Base-by-base conservation (phyloP, 2,888 invertebrate species). In the Baccha elongata region DNA sequence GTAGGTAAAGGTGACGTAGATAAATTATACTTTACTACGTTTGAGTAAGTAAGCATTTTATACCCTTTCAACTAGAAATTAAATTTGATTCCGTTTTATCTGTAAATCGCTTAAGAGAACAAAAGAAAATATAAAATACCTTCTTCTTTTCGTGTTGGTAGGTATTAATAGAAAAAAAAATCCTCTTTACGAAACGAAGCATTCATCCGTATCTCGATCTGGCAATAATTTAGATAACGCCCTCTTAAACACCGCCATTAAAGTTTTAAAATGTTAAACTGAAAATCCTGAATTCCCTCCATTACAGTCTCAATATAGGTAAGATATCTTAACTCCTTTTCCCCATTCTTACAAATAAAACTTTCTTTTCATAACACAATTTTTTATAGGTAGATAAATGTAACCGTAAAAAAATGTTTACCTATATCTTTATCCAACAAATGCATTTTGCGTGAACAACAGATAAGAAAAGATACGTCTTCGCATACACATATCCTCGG, bases 381-480 rank as follows among this genome's bases (percentile, higher is more conserved):
- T 71, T 75, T 75, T 52, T 37, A 23, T n/a, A n/a, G n/a, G n/a
- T n/a, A n/a, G n/a, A n/a, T n/a, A n/a, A n/a, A n/a, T 10, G 10
- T 37, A 50, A 58, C 64, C 52, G 46, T 65, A 75, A 75, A 81
- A 80, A 80, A 64, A 21, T 8, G 8, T 37, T n/a, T 40, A 23
- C 15, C 15, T 26, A 17, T 32, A 19, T 19, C 15, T 5, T 15
- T 35, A 19, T 62, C 71, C 53, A 76, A 60, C 71, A 76, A 81
- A 72, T 81, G 81, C 81, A 81, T 81, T 81, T 72, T 81, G 81
- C 81, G 81, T 81, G 71, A 60, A 62, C 52, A 55, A 58, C 52
- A 81, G 81, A 76, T 81, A 81, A 81, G 81, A 76, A 71, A 53
- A 48, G 65, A 76, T 76, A 76, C 46, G 65, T 78, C 72, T 78